Evolutionary conservation across 2,888 invertebrate genomes (phyloP).

Genomic region (Polymixis flavicincta): DNA sequence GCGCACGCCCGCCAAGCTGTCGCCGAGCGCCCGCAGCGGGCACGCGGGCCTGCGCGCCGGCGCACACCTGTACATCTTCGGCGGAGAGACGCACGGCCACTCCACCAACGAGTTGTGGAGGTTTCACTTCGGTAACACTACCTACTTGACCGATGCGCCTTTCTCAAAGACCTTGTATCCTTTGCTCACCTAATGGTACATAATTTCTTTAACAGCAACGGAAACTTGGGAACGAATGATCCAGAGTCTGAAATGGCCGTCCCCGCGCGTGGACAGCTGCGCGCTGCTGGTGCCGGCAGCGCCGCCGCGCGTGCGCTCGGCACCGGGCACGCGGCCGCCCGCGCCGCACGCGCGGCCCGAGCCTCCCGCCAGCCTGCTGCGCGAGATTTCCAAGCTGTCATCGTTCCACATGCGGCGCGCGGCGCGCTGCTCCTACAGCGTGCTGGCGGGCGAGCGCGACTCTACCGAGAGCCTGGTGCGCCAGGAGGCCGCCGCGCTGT

Average conservation of each 20-base stretch:
- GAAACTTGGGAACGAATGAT: constrained; percentile 94
- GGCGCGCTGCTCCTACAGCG: constrained; percentile 93
- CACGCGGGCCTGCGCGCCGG: constrained; percentile 95
- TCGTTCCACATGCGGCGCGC: constrained; percentile 92
- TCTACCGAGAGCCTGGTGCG: constrained; percentile 92
- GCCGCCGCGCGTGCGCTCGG: constrained; percentile 68
- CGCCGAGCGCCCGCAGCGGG: constrained; percentile 94
- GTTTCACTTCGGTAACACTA: constrained; percentile 93
- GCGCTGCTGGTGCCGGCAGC: constrained; percentile 92
- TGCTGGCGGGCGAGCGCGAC: constrained; percentile 91
- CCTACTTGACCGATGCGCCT: background rate
- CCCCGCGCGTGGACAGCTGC: constrained; percentile 93
- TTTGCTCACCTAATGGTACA: background rate
- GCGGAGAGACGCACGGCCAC: constrained; percentile 94
- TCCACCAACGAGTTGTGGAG: constrained; percentile 95
- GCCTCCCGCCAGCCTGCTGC: constrained; percentile 84
- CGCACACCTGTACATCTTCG: constrained; percentile 94
- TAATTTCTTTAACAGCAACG: constrained; percentile 86
- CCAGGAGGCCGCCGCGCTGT: constrained; percentile 79
- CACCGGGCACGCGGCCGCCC: constrained; percentile 80
- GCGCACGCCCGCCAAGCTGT: constrained; percentile 91
- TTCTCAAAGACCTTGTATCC: background rate
- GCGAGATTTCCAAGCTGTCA: constrained; percentile 93
- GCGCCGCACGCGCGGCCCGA: constrained; percentile 71
- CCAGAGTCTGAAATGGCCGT: constrained; percentile 92